Base-by-base conservation (phyloP, 2,797 vertebrate genomes). In the Hippoglossus hippoglossus region DNA sequence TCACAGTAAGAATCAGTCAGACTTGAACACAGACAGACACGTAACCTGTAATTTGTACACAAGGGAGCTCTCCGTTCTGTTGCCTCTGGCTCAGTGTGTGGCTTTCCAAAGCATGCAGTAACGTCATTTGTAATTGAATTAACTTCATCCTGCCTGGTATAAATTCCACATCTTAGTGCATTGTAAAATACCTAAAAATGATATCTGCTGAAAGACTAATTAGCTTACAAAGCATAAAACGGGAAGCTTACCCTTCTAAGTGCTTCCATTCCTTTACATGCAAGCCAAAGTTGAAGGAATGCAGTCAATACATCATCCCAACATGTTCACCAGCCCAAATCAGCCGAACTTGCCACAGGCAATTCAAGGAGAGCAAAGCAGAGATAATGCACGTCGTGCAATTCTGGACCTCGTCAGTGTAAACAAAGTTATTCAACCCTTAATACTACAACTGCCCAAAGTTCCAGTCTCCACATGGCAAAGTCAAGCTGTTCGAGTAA, bases 11-110 rank as follows among this genome's bases (percentile, higher is more conserved):
- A 84, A 67, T 72, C 72, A 76, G 79, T 83, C 82, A 83, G 83
- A 84, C 78, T 80, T 65, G 24, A 83, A 72, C 71, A 79, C 76
- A 91, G 81, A 83, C 90, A 87, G 84, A 90, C 83, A 75, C 61
- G 22, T 75, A 92, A 90, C 91, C 93, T 91, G 87, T 91, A 92
- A 94, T 94, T 92, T 92, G 88, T 87, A 85, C 73, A 77, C 76
- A 71, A 28, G 78, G 77, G 84, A 85, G 78, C 73, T 82, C 83
- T 79, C 81, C 70, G 87, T 91, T 85, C 90, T 78, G 73, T 86
- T 62, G 91, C 93, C 91, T 82, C 71, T 71, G 87, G 92, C 88
- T 86, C 67, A 71, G 70, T 79, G 79, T 87, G 88, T 75, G 89
- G 89, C 86, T 91, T 87, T 87, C 71, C 72, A 71, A 87, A 74